A percentile compares a stretch with the other conserved stretches of the same genome.
Evolutionary conservation across 2,113 vertebrate genomes (phyloP).

Genomic region (Artemisiospiza belli): DNA sequence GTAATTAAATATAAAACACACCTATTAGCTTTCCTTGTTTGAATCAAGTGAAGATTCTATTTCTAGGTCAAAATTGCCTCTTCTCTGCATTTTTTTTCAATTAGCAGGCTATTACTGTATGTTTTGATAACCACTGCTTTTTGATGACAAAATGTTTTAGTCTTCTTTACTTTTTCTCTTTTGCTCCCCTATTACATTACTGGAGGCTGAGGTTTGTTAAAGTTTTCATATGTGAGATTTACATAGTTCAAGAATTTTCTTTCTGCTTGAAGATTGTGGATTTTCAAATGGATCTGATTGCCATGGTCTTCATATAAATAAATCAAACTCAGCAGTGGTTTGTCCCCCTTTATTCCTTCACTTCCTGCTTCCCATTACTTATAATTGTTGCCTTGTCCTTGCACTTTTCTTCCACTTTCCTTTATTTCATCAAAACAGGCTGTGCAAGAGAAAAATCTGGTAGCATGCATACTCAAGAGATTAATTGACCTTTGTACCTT

Average conservation of each 20-base stretch:
- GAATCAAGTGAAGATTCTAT: neutral
- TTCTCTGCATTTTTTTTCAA: neutral
- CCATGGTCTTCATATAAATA: neutral
- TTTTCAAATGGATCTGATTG: neutral
- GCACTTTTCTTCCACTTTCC: neutral
- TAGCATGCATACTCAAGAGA: neutral
- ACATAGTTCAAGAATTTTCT: neutral
- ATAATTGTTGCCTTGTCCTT: neutral
- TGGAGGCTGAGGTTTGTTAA: neutral
- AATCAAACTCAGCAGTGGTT: neutral
- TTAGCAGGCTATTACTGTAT: neutral
- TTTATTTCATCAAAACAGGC: neutral
- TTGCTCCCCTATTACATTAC: neutral
- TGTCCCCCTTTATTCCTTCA: neutral
- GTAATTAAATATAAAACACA: neutral
- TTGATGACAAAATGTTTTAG: neutral
- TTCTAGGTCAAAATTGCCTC: neutral
- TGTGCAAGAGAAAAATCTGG: neutral
- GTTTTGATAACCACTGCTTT: neutral
- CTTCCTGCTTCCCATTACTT: neutral
- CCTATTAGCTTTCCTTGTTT: neutral
- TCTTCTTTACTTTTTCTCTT: neutral
- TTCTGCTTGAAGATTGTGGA: neutral
- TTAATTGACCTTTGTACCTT: constrained; percentile 13
- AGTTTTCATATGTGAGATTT: neutral